These are phyloP conservation scores for Eudemis profundana DNA, from an alignment of 2,888 invertebrate species.

Conservation along the genomic window DNA sequence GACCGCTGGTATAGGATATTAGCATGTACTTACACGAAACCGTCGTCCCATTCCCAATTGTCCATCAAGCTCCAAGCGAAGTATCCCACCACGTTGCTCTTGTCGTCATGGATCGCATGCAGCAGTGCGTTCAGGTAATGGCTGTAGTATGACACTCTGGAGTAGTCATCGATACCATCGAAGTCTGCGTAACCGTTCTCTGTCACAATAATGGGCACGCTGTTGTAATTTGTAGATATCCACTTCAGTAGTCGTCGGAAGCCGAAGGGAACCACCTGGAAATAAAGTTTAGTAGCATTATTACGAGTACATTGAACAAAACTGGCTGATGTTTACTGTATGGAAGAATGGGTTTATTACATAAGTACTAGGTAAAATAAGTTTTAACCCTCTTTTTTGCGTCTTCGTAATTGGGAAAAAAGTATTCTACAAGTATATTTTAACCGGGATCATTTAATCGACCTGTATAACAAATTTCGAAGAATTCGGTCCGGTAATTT, in stretches of 20 bases:
- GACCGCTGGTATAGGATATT: neutral
- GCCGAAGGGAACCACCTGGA: slow-evolving; percentile 85
- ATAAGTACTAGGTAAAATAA: too few relatives aligned
- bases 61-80: slow-evolving; percentile 94
- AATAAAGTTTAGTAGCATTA: slow-evolving; percentile 5
- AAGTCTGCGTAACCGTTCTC: slow-evolving; percentile 85
- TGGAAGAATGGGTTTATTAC: too few relatives aligned
- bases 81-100: slow-evolving; percentile 88
- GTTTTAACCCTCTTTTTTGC: too few relatives aligned
- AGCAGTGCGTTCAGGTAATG: slow-evolving; percentile 79
- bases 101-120: slow-evolving; percentile 84
- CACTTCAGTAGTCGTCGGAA: slow-evolving; percentile 83
- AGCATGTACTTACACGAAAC: slow-evolving; percentile 87
- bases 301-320: too few relatives aligned
- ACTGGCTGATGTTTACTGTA: too few relatives aligned
- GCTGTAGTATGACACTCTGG: slow-evolving; percentile 86
- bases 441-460: too few relatives aligned
- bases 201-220: slow-evolving; percentile 82
- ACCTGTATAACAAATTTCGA: too few relatives aligned
- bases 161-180: slow-evolving; percentile 79
- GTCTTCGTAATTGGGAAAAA: too few relatives aligned
- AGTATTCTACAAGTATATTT: too few relatives aligned
- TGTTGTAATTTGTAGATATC: slow-evolving; percentile 82
- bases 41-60: slow-evolving; percentile 93
- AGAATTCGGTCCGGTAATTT: too few relatives aligned